Evolutionary conservation across 1,140 invertebrate species (phyloP).

Genomic region (Bicyclus anynana): DNA sequence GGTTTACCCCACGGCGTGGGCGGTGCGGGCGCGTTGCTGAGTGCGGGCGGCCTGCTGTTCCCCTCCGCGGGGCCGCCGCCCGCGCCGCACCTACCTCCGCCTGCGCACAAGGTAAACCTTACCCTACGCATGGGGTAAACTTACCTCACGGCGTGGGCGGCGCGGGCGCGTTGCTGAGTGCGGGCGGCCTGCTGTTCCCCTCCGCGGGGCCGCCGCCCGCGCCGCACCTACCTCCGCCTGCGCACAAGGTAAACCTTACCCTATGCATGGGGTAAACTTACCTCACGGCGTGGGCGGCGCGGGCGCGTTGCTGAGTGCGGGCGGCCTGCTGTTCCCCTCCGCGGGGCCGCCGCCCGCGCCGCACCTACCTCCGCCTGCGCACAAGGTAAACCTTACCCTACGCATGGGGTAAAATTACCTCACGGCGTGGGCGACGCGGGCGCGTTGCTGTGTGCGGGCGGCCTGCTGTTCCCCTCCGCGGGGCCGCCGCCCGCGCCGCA

Average conservation of each 20-base stretch:
- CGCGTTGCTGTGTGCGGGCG: slow-evolving; percentile 53
- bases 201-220: slow-evolving; percentile 50
- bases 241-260: slow-evolving; percentile 66
- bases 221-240: slow-evolving; percentile 58
- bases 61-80: slow-evolving; percentile 51
- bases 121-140: too few relatives aligned
- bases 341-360: slow-evolving; percentile 53
- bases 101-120: slow-evolving; percentile 63
- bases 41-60: slow-evolving; percentile 57
- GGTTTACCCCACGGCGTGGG: slow-evolving; percentile 57
- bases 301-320: slow-evolving; percentile 53
- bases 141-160: slow-evolving; percentile 56
- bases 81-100: slow-evolving; percentile 58
- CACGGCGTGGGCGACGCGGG: slow-evolving; percentile 55
- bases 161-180: slow-evolving; percentile 51
- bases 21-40: slow-evolving; percentile 49
- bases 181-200: slow-evolving; percentile 56
- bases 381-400: too few relatives aligned
- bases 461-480: slow-evolving; percentile 53
- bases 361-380: slow-evolving; percentile 58
- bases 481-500: slow-evolving; percentile 56
- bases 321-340: slow-evolving; percentile 54
- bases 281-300: slow-evolving; percentile 55
- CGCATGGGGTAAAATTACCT: too few relatives aligned
- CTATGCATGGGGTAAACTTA: too few relatives aligned